Percentiles rank a stretch among this genome's conserved stretches.
These are phyloP conservation scores for Nyleta sp. DNA, from an alignment of 2,888 invertebrate species.

Conservation along the genomic window DNA sequence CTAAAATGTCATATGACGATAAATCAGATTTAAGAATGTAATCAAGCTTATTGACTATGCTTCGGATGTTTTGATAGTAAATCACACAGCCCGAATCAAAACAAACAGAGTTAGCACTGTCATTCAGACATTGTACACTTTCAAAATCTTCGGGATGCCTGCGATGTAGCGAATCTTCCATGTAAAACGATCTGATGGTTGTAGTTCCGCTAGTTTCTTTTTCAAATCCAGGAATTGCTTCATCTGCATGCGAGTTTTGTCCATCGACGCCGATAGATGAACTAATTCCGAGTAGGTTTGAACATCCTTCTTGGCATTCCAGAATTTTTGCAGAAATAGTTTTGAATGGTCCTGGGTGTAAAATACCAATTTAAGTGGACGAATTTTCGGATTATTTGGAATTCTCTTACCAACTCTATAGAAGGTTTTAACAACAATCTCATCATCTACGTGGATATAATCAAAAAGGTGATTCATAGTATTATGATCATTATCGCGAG, in stretches of 20 bases:
- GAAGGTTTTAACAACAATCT: neutral
- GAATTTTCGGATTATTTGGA: neutral
- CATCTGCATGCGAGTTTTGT: neutral
- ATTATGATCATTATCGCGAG: no score
- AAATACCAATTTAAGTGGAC: constrained; percentile 7
- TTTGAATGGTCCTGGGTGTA: neutral
- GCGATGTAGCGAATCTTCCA: constrained; percentile 3
- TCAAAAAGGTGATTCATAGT: no score
- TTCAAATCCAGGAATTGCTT: neutral
- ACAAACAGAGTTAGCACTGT: neutral
- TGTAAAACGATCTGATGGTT: neutral
- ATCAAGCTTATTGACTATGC: neutral
- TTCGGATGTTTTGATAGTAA: constrained; percentile 11
- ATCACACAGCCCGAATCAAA: neutral
- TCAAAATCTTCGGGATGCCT: constrained; percentile 1
- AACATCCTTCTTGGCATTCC: neutral
- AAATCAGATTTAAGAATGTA: neutral
- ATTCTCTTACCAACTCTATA: neutral
- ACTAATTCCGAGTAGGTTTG: neutral
- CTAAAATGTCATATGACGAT: neutral
- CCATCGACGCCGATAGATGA: neutral
- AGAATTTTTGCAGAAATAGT: constrained; percentile 14
- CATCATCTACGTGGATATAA: neutral
- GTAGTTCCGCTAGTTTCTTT: neutral
- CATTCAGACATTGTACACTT: constrained; percentile 1